A percentile compares a stretch with the other conserved stretches of the same genome.
Evolutionary conservation across 1,140 invertebrate genomes (phyloP).

Genomic region (Danaus plexippus): DNA sequence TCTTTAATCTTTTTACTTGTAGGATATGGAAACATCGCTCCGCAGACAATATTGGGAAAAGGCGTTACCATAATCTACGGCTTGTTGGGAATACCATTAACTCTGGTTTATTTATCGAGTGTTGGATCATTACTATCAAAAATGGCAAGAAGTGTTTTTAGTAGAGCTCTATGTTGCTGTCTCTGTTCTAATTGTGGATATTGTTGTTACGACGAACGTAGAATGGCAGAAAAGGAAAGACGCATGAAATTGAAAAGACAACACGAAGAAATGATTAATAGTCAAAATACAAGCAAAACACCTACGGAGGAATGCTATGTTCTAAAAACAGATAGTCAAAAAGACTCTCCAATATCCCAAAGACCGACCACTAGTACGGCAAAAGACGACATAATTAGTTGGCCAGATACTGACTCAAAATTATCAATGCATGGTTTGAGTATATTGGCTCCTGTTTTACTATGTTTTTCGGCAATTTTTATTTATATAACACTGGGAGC

Average conservation of each 20-base stretch:
- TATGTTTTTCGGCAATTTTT: conserved; percentile 85
- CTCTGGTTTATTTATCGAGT: conserved; percentile 89
- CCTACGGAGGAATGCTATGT: conserved; percentile 83
- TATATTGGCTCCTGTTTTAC: conserved; percentile 84
- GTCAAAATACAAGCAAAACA: conserved; percentile 72
- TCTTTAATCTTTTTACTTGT: conserved; percentile 46
- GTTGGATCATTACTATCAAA: conserved; percentile 87
- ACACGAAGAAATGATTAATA: conserved; percentile 82
- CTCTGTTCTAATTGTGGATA: conserved; percentile 89
- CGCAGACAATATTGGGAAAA: conserved; percentile 84
- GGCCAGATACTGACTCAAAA: conserved; percentile 78
- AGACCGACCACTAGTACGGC: conserved; percentile 57
- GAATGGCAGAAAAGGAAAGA: conserved; percentile 87
- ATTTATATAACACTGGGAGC: conserved; percentile 91
- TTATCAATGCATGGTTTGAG: conserved; percentile 82
- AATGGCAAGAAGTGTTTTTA: conserved; percentile 91
- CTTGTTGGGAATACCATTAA: conserved; percentile 90
- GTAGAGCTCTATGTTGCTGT: conserved; percentile 84
- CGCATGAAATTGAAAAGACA: conserved; percentile 85
- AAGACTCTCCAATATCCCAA: conserved; percentile 58
- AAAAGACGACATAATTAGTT: conserved; percentile 68
- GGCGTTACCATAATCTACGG: conserved; percentile 92
- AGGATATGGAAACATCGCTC: conserved; percentile 93
- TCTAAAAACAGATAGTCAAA: conserved; percentile 61
- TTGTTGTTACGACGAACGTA: conserved; percentile 87